Evolutionary conservation across 2,797 vertebrate species (phyloP), one percentile per base, ranked within the genome.

Genomic region (Urophycis tenuis): DNA sequence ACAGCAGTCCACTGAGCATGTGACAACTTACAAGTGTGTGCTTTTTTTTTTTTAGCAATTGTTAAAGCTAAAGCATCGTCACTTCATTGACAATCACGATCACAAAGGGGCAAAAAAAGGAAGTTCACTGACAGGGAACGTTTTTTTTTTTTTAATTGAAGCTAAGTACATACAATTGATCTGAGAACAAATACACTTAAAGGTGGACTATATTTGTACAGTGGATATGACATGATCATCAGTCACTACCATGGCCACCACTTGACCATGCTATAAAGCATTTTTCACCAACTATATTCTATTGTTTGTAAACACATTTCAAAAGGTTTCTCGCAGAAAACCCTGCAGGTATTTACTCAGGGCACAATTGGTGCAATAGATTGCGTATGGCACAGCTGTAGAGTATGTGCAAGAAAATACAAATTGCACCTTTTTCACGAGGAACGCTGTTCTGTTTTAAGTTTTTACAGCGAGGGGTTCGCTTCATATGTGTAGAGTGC

Each of bases 381-480:
- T 49, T 49, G 45, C 19, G 45, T 49, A n/a, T 53, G 49, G 4
- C 15, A 74, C 71, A 72, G 33, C 29, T 31, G 12, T 67, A 76
- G 64, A 77, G 69, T 82, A 22, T 73, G 22, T 9, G 30, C 10
- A 64, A 14, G 33, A n/a, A 36, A 60, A 73, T 8, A 22, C 41
- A 69, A 77, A 74, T 31, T 53, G n/a, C 34, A 32, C 6, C 0
- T 69, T n/a, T 49, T n/a, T 49, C 0, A 71, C 35, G 17, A 31
- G 31, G 70, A 83, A 84, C 83, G 73, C n/a, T n/a, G n/a, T n/a
- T n/a, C n/a, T n/a, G n/a, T n/a, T 85, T 90, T 81, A 80, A 82
- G 77, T 79, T 41, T 71, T 15, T 41, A 5, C 69, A 34, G 67
- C 78, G 34, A 70, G 77, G 77, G 71, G 70, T 12, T 39, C 8